Evolutionary conservation across 2,888 invertebrate genomes (phyloP), one percentile per base, ranked within the genome.

Genomic region (Polymixis lichenea): DNA sequence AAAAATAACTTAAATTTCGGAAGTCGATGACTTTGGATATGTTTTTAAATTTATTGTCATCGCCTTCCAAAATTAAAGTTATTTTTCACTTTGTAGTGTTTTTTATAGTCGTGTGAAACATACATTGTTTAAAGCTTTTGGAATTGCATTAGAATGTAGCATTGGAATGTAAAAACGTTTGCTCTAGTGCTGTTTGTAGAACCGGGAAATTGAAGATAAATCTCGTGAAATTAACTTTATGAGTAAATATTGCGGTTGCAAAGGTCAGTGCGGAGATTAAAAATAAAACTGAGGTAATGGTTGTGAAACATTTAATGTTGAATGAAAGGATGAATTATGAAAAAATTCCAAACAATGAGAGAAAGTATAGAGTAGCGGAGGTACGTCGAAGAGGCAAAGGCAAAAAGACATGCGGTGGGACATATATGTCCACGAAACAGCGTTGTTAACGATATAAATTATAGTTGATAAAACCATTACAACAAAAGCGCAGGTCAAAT

Each of bases 131-230:
- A n/a, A n/a, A n/a, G n/a, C n/a, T n/a, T n/a, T n/a, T n/a, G n/a
- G n/a, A n/a, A n/a, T n/a, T n/a, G n/a, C n/a, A n/a, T n/a, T n/a
- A n/a, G n/a, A n/a, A n/a, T n/a, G n/a, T n/a, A n/a, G n/a, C n/a
- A 66, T 51, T 69, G 78, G 77, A 72, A 78, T 70, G 62, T 64
- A 67, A 73, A 72, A 76, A 62, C 22, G 66, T 66, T 75, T 60
- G n/a, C 51, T 25, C 49, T 83, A 85, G 83, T 77, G 78, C 49
- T 85, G 82, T 84, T 55, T 56, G 32, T 58, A 53, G 22, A 66
- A 19, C 55, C 61, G 79, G 73, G 73, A 78, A 71, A 60, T 60
- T 60, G 32, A 66, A 64, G 28, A 64, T 53, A 65, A 76, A 79
- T 83, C 51, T 55, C 62, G 68, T 38, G 32, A 61, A 76, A 80